phyloP scores from a whole-genome alignment of 2,888 invertebrate species.

The Heliconius aoede region DNA sequence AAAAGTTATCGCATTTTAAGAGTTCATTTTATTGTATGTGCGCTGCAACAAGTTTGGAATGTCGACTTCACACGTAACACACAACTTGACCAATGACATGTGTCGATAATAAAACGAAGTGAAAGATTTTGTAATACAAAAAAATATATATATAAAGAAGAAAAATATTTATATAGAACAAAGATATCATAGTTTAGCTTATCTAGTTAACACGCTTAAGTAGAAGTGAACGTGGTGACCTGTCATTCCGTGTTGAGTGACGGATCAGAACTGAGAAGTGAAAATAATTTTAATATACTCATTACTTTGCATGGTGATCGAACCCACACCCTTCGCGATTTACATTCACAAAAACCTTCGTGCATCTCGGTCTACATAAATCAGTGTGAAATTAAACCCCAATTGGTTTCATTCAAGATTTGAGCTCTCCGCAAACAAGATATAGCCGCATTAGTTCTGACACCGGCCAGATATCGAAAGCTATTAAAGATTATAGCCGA shows the following conservation, averaged over 20 bases:
- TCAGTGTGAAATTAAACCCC: slow-evolving; percentile 23
- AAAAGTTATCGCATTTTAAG: slow-evolving; percentile 20
- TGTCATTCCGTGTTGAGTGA: too few species aligned
- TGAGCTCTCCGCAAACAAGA: slow-evolving; percentile 24
- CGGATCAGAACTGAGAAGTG: too few species aligned
- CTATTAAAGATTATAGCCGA: slow-evolving; percentile 73
- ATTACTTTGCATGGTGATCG: not conserved
- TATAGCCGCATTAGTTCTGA: slow-evolving; percentile 29
- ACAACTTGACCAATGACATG: slow-evolving; percentile 25
- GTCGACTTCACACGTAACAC: slow-evolving; percentile 27
- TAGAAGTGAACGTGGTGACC: too few species aligned
- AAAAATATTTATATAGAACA: too few species aligned
- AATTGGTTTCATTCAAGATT: slow-evolving; percentile 7
- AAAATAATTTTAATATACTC: too few species aligned
- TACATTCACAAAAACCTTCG: not conserved
- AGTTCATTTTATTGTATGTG: slow-evolving; percentile 8
- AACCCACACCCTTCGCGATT: not conserved
- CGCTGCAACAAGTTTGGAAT: slow-evolving; percentile 20
- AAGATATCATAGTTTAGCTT: too few species aligned
- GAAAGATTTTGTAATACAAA: slow-evolving; percentile 8
- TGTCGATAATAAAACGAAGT: not conserved
- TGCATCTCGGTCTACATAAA: not conserved
- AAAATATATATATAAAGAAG: too few species aligned
- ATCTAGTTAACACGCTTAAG: too few species aligned
- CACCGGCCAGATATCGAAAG: slow-evolving; percentile 57